Evolutionary conservation across 1,140 invertebrate genomes (phyloP).

Genomic region (Sweltsa coloradensis): DNA sequence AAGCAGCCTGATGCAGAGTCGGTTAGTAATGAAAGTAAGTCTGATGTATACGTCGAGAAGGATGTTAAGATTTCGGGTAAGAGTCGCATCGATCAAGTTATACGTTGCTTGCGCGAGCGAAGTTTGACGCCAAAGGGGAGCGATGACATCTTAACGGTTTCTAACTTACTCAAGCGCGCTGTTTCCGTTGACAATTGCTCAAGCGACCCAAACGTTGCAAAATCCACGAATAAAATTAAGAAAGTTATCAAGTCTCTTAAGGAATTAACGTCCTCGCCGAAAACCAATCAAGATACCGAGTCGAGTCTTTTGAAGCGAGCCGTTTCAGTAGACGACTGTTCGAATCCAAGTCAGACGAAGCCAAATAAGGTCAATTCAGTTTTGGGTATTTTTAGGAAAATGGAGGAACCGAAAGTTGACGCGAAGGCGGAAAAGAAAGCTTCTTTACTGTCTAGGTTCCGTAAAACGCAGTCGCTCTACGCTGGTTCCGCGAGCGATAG

Average conservation of each 20-base stretch:
- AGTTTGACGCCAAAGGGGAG: constrained; percentile 13
- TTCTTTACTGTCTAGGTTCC: constrained; percentile 7
- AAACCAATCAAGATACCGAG: too few relatives aligned
- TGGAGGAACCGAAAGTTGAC: constrained; percentile 31
- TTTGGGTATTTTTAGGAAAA: constrained; percentile 56
- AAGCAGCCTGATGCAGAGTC: constrained; percentile 28
- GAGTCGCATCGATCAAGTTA: constrained; percentile 18
- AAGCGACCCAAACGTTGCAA: constrained; percentile 21
- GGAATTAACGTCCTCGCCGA: too few relatives aligned
- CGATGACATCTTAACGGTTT: constrained; percentile 30
- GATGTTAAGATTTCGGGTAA: constrained; percentile 19
- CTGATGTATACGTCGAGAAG: too few relatives aligned
- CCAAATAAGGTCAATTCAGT: constrained; percentile 41
- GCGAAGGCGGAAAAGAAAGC: constrained; percentile 7
- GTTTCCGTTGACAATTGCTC: constrained; percentile 53
- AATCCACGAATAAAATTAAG: too few relatives aligned
- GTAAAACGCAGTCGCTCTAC: constrained; percentile 16
- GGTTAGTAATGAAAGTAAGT: too few relatives aligned
- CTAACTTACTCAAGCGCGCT: constrained; percentile 46
- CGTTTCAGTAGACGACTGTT: constrained; percentile 51
- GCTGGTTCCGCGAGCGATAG: constrained; percentile 19
- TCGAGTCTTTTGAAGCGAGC: constrained; percentile 49
- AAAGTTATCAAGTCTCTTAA: too few relatives aligned
- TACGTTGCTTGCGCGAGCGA: constrained; percentile 38
- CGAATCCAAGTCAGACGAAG: constrained; percentile 23